Evolutionary conservation across 2,888 invertebrate genomes (phyloP), one percentile per base, ranked within the genome.

Genomic region (Erpobdella octoculata): DNA sequence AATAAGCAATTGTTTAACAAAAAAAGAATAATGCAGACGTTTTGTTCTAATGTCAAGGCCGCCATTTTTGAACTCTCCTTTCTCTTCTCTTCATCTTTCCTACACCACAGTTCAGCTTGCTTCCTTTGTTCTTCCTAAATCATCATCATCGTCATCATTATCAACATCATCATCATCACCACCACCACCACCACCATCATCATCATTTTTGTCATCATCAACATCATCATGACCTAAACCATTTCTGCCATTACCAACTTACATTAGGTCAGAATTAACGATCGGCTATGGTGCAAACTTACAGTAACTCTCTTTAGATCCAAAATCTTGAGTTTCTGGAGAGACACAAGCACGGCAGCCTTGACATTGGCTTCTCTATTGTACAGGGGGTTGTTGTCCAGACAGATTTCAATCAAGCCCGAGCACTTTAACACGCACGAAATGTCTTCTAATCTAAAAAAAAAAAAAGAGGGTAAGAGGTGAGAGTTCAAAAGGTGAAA

Each of bases 371-470:
- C 21, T 87, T 86, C 81, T 89, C 91, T 92, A 91, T 92, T 74
- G 89, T 80, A 78, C 62, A 83, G 76, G 2, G 81, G 81, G 73
- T 81, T 81, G 35, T 81, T 80, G 76, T 82, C 93, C 72, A 94
- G 87, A 28, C 92, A 89, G 65, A 94, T 88, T 84, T 93, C 93
- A 72, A 88, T 86, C 62, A 93, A 86, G 73, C 89, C 88, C 9
- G 86, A 84, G 0, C 91, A 90, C 82, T 91, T 89, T 35, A 89
- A 89, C 73, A 93, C 85, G 74, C 90, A 90, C 66, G 89, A 88
- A 83, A 93, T 90, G 80, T 93, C 92, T 80, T 93, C 93, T 76
- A 93, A 89, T 80, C 90, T 90, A 81, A 72, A 28, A 67, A n/a
- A 4, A 33, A 71, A 69, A 35, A 66, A 8, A 72, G 41, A 31